Conservation (phyloP, 2,797 vertebrate species). For the Amniataba percoides region DNA sequence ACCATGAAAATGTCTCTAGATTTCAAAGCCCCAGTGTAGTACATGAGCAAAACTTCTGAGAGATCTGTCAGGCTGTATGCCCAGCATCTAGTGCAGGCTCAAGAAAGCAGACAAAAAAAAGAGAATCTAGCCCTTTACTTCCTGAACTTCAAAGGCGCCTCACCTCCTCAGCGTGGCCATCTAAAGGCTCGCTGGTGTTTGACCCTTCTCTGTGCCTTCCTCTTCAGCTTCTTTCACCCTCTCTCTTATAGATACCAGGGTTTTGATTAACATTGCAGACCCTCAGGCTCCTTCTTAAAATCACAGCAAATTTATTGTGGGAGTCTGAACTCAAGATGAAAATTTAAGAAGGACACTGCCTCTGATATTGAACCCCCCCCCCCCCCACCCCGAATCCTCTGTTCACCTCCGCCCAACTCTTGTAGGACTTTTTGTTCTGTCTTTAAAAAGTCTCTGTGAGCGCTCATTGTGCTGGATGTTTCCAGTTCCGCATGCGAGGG, state of each 20-base stretch:
- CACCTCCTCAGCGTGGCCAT: constrained; percentile 79
- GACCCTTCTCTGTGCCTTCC: constrained; percentile 63
- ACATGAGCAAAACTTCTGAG: constrained; percentile 80
- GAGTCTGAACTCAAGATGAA: constrained; percentile 60
- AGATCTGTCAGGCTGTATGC: constrained; percentile 74
- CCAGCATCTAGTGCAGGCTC: constrained; percentile 61
- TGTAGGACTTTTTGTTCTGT: constrained; percentile 17
- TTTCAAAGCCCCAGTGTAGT: constrained; percentile 85
- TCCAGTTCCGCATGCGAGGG: not conserved
- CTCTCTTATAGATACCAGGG: constrained; percentile 51
- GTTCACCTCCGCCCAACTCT: constrained; percentile 28
- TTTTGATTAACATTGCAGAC: constrained; percentile 78
- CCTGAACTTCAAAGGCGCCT: constrained; percentile 88
- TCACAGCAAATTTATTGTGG: constrained; percentile 56
- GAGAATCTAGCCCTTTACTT: constrained; percentile 80
- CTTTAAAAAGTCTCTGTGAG: not conserved
- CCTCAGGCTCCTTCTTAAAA: constrained; percentile 52
- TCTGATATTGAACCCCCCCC: constrained; percentile 71
- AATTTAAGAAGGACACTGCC: constrained; percentile 53
- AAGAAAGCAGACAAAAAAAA: constrained; percentile 65
- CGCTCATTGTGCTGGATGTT: not conserved
- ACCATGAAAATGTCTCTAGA: constrained; percentile 71
- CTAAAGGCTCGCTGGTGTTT: constrained; percentile 74
- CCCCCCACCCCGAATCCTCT: not conserved
- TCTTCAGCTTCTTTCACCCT: constrained; percentile 52